Evolutionary conservation across 2,888 invertebrate species (phyloP).

Genomic region (Nomada fucata): DNA sequence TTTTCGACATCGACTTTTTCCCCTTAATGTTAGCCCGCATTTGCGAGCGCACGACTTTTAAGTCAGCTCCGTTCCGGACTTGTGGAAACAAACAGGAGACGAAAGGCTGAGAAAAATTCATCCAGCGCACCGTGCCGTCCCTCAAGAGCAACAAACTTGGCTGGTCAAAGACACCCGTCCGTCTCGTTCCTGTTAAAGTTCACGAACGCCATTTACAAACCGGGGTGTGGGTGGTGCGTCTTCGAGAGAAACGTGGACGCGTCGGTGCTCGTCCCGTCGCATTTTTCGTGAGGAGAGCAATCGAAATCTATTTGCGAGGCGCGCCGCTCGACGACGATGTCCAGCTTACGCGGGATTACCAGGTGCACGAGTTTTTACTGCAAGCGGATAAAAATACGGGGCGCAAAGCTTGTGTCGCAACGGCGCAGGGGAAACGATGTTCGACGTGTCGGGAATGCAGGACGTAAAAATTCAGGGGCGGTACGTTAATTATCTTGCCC

Average conservation of each 20-base stretch:
- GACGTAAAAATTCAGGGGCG: no score
- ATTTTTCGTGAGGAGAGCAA: slow-evolving; percentile 47
- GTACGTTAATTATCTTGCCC: no score
- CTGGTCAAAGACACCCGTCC: slow-evolving; percentile 34
- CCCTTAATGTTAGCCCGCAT: no score
- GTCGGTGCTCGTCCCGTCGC: slow-evolving; percentile 43
- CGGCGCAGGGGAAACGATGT: no score
- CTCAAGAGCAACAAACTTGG: slow-evolving; percentile 21
- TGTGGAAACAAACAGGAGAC: slow-evolving; percentile 5
- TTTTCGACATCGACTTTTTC: not conserved
- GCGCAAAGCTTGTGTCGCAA: not conserved
- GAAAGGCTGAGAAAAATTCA: not conserved
- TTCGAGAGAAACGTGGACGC: not conserved
- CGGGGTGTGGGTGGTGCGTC: not conserved
- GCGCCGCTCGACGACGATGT: slow-evolving; percentile 41
- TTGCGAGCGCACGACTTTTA: not conserved
- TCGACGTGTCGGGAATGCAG: no score
- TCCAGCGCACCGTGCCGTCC: not conserved
- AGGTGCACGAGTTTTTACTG: slow-evolving; percentile 15
- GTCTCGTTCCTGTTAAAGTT: slow-evolving; percentile 48
- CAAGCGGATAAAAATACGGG: slow-evolving; percentile 9
- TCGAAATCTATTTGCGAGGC: slow-evolving; percentile 48
- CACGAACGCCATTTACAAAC: slow-evolving; percentile 35
- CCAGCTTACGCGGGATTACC: slow-evolving; percentile 2
- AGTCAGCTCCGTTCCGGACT: not conserved